Conservation (phyloP, 2,113 vertebrate genomes). For the Acinonyx jubatus region DNA sequence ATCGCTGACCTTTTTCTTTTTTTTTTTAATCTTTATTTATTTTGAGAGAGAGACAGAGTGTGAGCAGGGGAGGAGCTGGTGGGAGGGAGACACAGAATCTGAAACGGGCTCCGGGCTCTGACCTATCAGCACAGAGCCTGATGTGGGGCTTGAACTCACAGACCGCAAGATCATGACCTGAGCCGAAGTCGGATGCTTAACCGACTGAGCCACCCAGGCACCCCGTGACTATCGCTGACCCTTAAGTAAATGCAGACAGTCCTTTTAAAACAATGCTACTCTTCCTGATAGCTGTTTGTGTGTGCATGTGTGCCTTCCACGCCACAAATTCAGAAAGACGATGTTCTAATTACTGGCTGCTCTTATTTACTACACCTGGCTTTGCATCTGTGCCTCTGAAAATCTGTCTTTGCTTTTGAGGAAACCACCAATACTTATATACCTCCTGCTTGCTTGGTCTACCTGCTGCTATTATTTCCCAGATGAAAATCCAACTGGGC, state of each 20-base stretch:
- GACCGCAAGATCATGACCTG: too few relatives aligned
- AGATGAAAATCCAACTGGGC: not conserved
- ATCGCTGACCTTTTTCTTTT: not conserved
- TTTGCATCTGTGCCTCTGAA: conserved; percentile 5
- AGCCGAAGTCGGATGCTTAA: too few relatives aligned
- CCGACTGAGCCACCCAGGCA: too few relatives aligned
- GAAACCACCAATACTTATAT: not conserved
- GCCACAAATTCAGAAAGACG: not conserved
- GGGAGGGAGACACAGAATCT: too few relatives aligned
- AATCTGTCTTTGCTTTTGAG: not conserved
- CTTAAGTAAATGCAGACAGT: not conserved
- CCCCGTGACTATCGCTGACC: not conserved
- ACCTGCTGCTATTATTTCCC: not conserved
- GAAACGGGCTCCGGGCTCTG: too few relatives aligned
- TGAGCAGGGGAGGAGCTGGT: too few relatives aligned
- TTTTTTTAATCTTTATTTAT: too few relatives aligned
- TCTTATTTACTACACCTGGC: conserved; percentile 42
- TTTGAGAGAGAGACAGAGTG: too few relatives aligned
- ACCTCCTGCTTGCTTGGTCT: not conserved
- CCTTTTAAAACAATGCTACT: not conserved
- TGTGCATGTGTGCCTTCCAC: not conserved
- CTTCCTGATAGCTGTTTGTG: not conserved
- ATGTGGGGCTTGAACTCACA: too few relatives aligned
- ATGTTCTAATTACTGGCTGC: not conserved
- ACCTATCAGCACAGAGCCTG: too few relatives aligned